Conservation (phyloP, 2,113 vertebrate genomes). For the Fulmarus glacialis region DNA sequence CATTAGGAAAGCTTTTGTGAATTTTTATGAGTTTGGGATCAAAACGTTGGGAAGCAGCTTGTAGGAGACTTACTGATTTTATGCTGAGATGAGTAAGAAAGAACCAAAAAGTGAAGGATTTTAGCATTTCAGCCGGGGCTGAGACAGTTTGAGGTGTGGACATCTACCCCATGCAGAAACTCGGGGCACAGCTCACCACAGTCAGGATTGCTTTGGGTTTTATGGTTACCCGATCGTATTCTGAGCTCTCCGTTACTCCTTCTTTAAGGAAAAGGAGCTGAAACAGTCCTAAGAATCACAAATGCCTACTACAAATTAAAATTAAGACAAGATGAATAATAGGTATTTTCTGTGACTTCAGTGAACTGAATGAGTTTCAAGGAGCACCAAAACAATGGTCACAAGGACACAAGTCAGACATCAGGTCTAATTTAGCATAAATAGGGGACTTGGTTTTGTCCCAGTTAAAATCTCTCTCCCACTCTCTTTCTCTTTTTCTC, state of each 20-base stretch:
- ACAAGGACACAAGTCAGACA: not conserved
- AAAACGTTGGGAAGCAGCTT: accelerated
- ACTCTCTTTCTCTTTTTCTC: not conserved
- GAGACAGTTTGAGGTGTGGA: not conserved
- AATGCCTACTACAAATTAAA: not conserved
- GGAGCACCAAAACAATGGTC: not conserved
- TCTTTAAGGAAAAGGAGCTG: not conserved
- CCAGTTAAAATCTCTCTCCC: not conserved
- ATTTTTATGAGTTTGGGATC: not conserved
- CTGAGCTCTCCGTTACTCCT: not conserved
- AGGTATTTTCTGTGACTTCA: not conserved
- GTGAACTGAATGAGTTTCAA: not conserved
- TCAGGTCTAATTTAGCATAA: not conserved
- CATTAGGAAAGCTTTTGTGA: not conserved
- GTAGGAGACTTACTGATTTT: not conserved
- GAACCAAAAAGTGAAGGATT: not conserved
- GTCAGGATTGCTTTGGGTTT: not conserved
- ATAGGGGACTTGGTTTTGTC: not conserved
- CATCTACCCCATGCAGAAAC: not conserved
- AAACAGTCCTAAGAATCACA: not conserved
- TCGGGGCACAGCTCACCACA: not conserved
- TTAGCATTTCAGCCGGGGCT: not conserved
- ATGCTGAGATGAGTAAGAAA: not conserved
- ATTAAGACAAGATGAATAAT: not conserved
- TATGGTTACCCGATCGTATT: not conserved